These are phyloP conservation scores for Eretmocerus hayati DNA, from an alignment of 2,888 invertebrate genomes.

Conservation along the genomic window DNA sequence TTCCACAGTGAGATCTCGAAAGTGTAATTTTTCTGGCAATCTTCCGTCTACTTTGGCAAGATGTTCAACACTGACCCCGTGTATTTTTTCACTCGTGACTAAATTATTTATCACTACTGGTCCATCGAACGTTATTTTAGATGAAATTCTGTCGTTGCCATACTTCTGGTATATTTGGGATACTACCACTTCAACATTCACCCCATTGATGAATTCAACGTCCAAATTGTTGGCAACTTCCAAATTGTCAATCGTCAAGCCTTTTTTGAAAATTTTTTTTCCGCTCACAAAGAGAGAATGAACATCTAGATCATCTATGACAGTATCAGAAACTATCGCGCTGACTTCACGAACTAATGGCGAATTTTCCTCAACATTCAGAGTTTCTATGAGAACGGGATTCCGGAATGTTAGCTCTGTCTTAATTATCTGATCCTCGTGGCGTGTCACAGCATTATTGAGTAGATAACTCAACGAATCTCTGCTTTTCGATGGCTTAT, in stretches of 20 bases:
- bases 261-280: slow-evolving; percentile 27
- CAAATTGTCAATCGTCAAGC: slow-evolving; percentile 24
- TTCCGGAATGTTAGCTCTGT: slow-evolving; percentile 22
- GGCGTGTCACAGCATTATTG: slow-evolving; percentile 30
- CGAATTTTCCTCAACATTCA: slow-evolving; percentile 5
- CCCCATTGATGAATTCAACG: slow-evolving; percentile 27
- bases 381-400: slow-evolving; percentile 19
- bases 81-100: slow-evolving; percentile 19
- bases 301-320: slow-evolving; percentile 13
- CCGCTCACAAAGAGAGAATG: slow-evolving; percentile 24
- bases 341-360: slow-evolving; percentile 15
- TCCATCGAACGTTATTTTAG: slow-evolving; percentile 25
- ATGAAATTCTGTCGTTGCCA: slow-evolving; percentile 16
- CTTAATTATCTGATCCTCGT: slow-evolving; percentile 28
- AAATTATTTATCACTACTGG: slow-evolving; percentile 25
- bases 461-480: slow-evolving; percentile 28
- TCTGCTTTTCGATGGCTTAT: slow-evolving; percentile 10
- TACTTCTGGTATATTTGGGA: slow-evolving; percentile 29
- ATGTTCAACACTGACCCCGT: slow-evolving; percentile 24
- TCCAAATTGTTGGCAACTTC: slow-evolving; percentile 25
- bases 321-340: slow-evolving; percentile 28
- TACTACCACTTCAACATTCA: slow-evolving; percentile 29
- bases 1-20: slow-evolving; percentile 28
- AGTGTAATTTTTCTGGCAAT: slow-evolving; percentile 27
- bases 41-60: slow-evolving; percentile 20